Evolutionary conservation across 2,113 vertebrate genomes (phyloP).

Genomic region (Tamias sibiricus): DNA sequence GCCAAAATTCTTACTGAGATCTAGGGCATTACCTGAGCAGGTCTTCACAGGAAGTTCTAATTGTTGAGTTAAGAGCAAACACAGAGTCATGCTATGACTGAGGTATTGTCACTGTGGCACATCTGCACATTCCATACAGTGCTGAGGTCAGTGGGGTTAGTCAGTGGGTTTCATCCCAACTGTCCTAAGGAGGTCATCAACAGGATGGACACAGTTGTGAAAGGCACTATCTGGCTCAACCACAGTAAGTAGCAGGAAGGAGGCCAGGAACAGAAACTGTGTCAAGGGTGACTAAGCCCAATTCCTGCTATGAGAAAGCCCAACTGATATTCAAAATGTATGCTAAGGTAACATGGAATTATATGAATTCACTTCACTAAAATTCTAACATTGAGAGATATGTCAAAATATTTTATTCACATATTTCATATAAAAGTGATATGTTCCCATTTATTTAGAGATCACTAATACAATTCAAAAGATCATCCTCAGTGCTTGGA

Average conservation of each 20-base stretch:
- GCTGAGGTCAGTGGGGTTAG: rapidly evolving
- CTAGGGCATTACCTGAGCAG: not conserved
- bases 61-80: not conserved
- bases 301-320: not conserved
- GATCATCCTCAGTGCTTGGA: not conserved
- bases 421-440: conserved; percentile 24
- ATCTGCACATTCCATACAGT: not conserved
- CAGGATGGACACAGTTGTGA: not conserved
- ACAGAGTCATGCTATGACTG: not conserved
- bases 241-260: not conserved
- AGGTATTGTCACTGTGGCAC: not conserved
- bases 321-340: not conserved
- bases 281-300: too few relatives aligned
- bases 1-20: not conserved
- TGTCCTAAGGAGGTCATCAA: not conserved
- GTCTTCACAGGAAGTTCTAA: not conserved
- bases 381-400: not conserved
- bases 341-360: not conserved
- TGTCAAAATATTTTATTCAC: not conserved
- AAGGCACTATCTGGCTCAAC: not conserved
- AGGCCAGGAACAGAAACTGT: not conserved
- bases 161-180: not conserved
- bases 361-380: not conserved
- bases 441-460: not conserved
- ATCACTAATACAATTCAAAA: conserved; percentile 28